Conservation (phyloP, 2,797 vertebrate species). For the Bucorvus abyssinicus region DNA sequence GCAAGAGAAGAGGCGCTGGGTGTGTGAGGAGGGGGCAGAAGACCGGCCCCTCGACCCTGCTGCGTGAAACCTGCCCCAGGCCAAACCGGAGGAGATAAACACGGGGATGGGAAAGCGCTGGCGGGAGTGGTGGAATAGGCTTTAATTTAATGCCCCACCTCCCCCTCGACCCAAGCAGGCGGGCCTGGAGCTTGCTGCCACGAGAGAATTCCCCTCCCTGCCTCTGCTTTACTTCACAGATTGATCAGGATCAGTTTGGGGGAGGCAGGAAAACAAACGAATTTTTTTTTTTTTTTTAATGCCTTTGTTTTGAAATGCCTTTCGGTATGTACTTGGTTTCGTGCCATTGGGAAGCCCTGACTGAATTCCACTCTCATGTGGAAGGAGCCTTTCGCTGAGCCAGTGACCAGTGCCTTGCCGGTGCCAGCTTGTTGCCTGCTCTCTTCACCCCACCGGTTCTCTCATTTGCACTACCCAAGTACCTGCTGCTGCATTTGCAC, state of each 20-base stretch:
- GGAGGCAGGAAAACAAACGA: neutral
- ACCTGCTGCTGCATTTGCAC: neutral
- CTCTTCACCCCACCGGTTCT: neutral
- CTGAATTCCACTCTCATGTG: neutral
- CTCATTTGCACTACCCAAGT: rapidly evolving
- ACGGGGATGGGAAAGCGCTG: rapidly evolving
- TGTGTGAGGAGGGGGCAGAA: neutral
- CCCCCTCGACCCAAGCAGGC: neutral
- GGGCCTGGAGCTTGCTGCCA: rapidly evolving
- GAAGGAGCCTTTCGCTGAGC: neutral
- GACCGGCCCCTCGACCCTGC: rapidly evolving
- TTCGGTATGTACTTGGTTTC: neutral
- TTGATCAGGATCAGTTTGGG: neutral
- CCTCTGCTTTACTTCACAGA: neutral
- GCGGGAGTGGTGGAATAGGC: neutral
- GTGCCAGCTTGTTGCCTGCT: neutral
- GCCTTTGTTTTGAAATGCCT: neutral
- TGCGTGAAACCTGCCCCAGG: neutral
- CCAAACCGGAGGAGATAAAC: neutral
- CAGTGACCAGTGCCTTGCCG: neutral
- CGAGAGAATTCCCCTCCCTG: neutral
- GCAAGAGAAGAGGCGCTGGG: too few relatives aligned
- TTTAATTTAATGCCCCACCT: neutral
- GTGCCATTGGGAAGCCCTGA: neutral
- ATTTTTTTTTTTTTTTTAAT: too few relatives aligned